Evolutionary conservation across 2,797 vertebrate species (phyloP).

Genomic region (Loris lydekkerianus): DNA sequence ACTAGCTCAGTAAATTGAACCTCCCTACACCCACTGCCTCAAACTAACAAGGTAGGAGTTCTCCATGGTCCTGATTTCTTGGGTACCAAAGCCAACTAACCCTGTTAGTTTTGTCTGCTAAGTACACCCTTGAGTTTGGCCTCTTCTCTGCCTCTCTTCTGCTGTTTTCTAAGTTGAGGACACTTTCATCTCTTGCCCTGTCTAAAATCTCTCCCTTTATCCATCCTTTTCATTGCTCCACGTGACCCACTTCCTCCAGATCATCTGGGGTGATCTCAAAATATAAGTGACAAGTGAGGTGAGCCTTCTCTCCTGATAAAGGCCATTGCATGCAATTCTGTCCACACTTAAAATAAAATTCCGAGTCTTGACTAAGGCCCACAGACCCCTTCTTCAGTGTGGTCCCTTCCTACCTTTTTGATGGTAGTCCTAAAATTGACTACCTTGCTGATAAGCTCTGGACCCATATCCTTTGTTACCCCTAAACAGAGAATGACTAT

Average conservation of each 20-base stretch:
- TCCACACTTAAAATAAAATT: neutral
- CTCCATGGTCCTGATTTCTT: neutral
- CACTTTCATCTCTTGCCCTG: neutral
- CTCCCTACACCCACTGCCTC: neutral
- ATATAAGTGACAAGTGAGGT: neutral
- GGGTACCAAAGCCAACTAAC: neutral
- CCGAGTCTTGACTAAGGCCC: neutral
- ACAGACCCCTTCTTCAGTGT: neutral
- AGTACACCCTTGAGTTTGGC: neutral
- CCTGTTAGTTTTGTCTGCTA: neutral
- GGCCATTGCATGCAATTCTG: neutral
- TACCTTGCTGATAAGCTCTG: neutral
- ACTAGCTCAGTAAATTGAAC: neutral
- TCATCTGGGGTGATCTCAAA: neutral
- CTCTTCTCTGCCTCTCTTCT: neutral
- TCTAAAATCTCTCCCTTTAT: neutral
- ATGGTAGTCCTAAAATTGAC: neutral
- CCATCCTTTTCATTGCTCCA: neutral
- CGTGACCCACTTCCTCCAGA: neutral
- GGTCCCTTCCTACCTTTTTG: neutral
- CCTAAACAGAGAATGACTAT: neutral
- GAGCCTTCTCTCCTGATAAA: neutral
- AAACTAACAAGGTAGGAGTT: neutral
- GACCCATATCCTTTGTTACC: neutral
- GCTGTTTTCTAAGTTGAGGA: neutral